These are phyloP conservation scores for Eretmocerus hayati DNA, from an alignment of 2,888 invertebrate genomes.

Conservation along the genomic window DNA sequence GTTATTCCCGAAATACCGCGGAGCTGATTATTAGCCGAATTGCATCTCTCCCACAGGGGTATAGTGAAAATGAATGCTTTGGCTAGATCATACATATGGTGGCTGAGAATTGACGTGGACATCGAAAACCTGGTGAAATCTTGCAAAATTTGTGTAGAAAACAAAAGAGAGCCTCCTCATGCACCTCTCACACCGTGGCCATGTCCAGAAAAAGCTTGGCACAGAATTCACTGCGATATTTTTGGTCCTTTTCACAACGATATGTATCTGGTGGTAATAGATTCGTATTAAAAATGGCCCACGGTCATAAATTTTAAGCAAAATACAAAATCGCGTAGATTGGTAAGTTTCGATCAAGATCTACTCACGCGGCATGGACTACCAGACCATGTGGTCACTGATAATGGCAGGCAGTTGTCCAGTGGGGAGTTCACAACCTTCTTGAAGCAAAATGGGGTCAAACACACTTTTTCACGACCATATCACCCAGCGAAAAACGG, in stretches of 20 bases:
- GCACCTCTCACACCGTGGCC: conserved; percentile 12
- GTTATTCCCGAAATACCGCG: too few relatives aligned
- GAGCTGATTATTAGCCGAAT: too few relatives aligned
- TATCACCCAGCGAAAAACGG: conserved; percentile 1
- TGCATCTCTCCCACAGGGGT: too few relatives aligned
- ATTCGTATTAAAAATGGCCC: conserved; percentile 16
- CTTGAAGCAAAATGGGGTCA: neutral
- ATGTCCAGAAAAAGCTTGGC: conserved; percentile 19
- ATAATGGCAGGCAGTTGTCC: conserved; percentile 21
- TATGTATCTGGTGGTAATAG: conserved; percentile 26
- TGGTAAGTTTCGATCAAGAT: conserved; percentile 4
- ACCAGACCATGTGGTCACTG: conserved; percentile 21
- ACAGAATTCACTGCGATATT: conserved; percentile 26
- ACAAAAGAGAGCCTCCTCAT: neutral
- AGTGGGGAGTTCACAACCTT: conserved; percentile 1
- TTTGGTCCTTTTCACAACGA: conserved; percentile 22
- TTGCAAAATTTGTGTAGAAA: conserved; percentile 4
- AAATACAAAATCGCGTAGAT: conserved; percentile 3
- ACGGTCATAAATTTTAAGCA: conserved; percentile 11
- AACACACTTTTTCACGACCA: conserved; percentile 9
- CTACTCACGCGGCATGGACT: conserved; percentile 21
- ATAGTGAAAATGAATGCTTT: too few relatives aligned
- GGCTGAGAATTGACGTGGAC: too few relatives aligned
- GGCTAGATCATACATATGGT: too few relatives aligned
- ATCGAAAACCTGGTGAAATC: too few relatives aligned